Evolutionary conservation across 1,140 invertebrate species (phyloP).

Genomic region (Babylonia areolata): DNA sequence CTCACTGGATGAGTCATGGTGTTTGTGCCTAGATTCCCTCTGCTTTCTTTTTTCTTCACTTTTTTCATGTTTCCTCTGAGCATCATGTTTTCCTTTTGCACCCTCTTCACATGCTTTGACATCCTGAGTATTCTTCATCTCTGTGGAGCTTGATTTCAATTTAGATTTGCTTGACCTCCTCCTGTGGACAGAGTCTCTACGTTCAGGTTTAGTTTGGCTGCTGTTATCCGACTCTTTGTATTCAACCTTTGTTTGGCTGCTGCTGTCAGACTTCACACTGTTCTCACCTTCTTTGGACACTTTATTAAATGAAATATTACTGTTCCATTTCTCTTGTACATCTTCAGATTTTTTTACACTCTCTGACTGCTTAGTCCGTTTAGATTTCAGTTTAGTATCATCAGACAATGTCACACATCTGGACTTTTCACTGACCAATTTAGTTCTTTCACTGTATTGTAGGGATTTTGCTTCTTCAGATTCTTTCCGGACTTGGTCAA

Average conservation of each 20-base stretch:
- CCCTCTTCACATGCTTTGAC: neutral
- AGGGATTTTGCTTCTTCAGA: neutral
- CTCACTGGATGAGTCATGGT: neutral
- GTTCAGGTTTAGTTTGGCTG: neutral
- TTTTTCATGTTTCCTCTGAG: neutral
- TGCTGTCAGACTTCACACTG: neutral
- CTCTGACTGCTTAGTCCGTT: neutral
- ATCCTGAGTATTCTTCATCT: neutral
- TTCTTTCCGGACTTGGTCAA: neutral
- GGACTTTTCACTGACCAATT: neutral
- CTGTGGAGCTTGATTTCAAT: neutral
- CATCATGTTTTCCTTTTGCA: neutral
- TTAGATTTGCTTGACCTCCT: neutral
- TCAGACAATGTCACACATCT: neutral
- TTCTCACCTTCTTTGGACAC: neutral
- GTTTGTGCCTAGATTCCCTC: neutral
- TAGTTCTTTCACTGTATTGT: neutral
- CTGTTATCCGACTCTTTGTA: neutral
- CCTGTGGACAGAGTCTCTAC: neutral
- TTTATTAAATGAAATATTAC: too few species aligned
- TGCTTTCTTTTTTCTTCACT: neutral
- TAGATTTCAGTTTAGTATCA: neutral
- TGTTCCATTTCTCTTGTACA: neutral
- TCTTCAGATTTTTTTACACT: neutral
- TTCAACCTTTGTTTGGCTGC: neutral